Percentiles rank a stretch among this genome's conserved stretches.
phyloP scores from a whole-genome alignment of 2,113 vertebrate species.

The Cathartes aura region DNA sequence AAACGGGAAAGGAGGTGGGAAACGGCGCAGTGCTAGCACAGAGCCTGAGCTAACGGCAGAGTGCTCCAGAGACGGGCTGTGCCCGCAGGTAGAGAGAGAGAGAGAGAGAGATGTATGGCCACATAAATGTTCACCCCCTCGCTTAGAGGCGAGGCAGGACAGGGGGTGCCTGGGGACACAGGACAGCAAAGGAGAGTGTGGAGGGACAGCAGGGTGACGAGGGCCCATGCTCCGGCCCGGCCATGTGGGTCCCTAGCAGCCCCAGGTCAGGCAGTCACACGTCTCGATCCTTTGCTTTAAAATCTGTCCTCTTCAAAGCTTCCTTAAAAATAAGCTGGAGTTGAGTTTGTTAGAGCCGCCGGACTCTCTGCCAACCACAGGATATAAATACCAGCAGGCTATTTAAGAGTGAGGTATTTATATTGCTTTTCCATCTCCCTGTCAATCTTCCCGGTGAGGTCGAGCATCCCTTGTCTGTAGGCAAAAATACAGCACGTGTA shows the following conservation, averaged over 20 bases:
- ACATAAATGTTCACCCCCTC: rapidly evolving
- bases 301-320: background rate
- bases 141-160: rapidly evolving
- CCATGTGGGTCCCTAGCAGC: background rate
- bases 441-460: background rate
- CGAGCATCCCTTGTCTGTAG: background rate
- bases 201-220: background rate
- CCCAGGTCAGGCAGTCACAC: rapidly evolving
- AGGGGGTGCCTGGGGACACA: background rate
- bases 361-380: background rate
- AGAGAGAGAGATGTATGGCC: too few species aligned
- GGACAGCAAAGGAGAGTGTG: background rate
- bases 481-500: rapidly evolving
- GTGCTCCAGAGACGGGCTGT: background rate
- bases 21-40: rapidly evolving
- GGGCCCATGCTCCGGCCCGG: rapidly evolving
- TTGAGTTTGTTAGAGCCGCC: background rate
- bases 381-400: conserved; percentile 56
- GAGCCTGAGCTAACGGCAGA: background rate
- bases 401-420: background rate
- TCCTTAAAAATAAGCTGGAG: background rate
- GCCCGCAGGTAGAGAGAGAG: background rate
- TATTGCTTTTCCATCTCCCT: background rate
- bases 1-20: background rate
- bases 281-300: background rate